A percentile compares a stretch with the other conserved stretches of the same genome.
Conservation (phyloP, 2,113 vertebrate species). For the Nematolebias whitei region DNA sequence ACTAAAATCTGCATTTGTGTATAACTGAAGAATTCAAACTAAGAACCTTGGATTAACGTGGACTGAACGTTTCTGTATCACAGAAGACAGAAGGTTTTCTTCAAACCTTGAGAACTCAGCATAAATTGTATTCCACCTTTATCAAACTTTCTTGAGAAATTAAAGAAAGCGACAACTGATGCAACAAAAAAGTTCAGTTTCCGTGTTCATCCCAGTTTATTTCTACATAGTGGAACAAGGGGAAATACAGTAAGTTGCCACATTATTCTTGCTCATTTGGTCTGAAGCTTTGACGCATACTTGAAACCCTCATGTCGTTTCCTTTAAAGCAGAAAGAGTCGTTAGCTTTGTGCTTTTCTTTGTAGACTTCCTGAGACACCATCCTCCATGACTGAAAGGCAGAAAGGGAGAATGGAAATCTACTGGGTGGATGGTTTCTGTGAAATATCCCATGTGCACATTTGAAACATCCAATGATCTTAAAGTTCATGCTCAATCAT, state of each 20-base stretch:
- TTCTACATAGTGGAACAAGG: conserved; percentile 26
- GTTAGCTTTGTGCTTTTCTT: no score
- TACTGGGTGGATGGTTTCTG: conserved; percentile 42
- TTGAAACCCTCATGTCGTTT: no score
- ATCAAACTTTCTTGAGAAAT: conserved; percentile 1
- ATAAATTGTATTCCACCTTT: background rate
- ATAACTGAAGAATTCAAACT: no score
- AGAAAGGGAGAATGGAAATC: conserved; percentile 45
- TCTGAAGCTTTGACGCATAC: conserved; percentile 1
- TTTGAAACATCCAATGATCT: conserved; percentile 62
- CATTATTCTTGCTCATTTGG: conserved; percentile 16
- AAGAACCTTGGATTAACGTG: accelerated
- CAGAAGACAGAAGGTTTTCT: background rate
- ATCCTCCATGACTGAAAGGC: conserved; percentile 45
- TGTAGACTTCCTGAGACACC: conserved; percentile 37
- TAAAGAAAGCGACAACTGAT: background rate
- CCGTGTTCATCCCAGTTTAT: conserved; percentile 1
- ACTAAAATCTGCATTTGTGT: no score
- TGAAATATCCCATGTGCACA: conserved; percentile 49
- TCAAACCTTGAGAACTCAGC: conserved; percentile 11
- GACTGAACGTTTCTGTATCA: background rate
- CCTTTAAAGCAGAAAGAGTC: no score
- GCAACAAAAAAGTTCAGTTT: background rate
- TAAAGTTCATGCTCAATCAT: no score
- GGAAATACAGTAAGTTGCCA: conserved; percentile 21